These are phyloP conservation scores for Petrocephalus zakoni DNA, from an alignment of 2,113 vertebrate species.

Conservation along the genomic window DNA sequence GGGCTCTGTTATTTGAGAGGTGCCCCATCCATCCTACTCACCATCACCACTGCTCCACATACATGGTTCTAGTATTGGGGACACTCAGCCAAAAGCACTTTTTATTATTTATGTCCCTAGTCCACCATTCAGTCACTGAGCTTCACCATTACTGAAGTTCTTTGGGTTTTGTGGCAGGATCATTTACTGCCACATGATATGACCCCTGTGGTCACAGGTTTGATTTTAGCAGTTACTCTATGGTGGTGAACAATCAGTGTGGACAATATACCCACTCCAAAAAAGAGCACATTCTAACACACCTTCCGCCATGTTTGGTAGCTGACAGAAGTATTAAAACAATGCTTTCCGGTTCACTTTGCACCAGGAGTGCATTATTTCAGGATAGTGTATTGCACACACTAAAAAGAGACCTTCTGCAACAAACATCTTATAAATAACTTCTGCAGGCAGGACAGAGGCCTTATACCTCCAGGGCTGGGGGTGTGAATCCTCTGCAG, in stretches of 20 bases:
- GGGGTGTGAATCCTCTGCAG: not conserved
- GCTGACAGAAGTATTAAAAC: not conserved
- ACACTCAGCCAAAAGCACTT: not conserved
- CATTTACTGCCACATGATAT: not conserved
- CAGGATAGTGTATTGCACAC: not conserved
- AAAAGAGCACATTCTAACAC: not conserved
- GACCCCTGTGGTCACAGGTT: not conserved
- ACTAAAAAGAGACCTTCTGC: not conserved
- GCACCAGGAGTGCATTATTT: not conserved
- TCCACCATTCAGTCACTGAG: not conserved
- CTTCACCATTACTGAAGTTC: not conserved
- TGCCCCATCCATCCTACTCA: not conserved
- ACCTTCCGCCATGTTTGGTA: not conserved
- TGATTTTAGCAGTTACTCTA: not conserved
- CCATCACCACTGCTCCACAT: not conserved
- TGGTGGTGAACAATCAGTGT: not conserved
- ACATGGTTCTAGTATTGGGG: not conserved
- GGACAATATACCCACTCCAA: not conserved
- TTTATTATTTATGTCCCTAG: slow-evolving; percentile 1
- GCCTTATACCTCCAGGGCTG: not conserved
- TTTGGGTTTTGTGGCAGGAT: not conserved
- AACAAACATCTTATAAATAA: not conserved
- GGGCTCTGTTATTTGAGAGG: not conserved
- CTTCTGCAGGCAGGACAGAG: not conserved
- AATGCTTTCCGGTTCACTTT: not conserved